Base-by-base conservation (phyloP, 2,888 invertebrate species). In the Molorchus minor region DNA sequence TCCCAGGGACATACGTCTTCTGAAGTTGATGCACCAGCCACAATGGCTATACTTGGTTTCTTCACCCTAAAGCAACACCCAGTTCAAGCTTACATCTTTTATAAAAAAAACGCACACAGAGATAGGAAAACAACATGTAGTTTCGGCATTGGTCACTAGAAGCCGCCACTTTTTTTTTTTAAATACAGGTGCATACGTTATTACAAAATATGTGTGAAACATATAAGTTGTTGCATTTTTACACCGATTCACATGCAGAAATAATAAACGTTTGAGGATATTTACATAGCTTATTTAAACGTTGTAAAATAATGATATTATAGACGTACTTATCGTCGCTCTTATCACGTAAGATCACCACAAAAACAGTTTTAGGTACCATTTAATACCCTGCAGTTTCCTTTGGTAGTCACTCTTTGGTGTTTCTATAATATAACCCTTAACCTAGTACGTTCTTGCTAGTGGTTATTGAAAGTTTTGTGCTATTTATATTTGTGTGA, bases 1-100 rank as follows among this genome's bases (percentile, higher is more conserved):
- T 82, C 86, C 86, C 86, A 87, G 8, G 86, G 86, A 71, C 86
- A 87, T 20, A 86, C 83, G 69, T 85, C 85, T 79, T 85, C 84
- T 1, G 81, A 81, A 8, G 81, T 81, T 0, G 80, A 80, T 1
- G 80, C 78, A n/a, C 79, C 80, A 5, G 79, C 77, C 38, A 77
- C 75, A 36, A 78, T 76, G 0, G 77, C 77, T 36, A 79, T 79
- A 53, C 75, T 78, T 5, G 79, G 79, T 64, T 81, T 81, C 73
- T 80, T 81, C 70, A 79, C 77, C 71, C 80, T 79, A 70, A 47
- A 12, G 2, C 15, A 15, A 52, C 5, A n/a, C 8, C 8, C 25
- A 8, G 8, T 33, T n/a, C 3, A 33, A 7, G 20, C 8, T 16
- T 51, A 15, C 7, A n/a, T 52, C n/a, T 17, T 13, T 21, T n/a